Evolutionary conservation across 2,888 invertebrate species (phyloP), one percentile per base, ranked within the genome.

Genomic region (Magallana nippona): DNA sequence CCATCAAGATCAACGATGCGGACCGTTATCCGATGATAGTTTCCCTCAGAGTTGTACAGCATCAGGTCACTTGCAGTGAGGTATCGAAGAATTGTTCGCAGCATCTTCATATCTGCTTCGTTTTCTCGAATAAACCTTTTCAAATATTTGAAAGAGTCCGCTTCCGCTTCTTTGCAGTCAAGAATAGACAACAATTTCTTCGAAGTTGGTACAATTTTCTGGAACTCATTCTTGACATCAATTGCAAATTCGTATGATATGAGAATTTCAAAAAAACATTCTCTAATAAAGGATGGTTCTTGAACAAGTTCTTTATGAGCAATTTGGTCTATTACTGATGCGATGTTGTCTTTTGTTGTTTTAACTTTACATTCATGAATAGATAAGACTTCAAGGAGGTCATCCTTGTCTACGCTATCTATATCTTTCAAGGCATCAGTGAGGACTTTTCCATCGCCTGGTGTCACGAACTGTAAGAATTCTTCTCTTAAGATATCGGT

Each of bases 361-460:
- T 1, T 83, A 44, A 79, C 83, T 79, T 83, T 83, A 55, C 83
- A 83, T 79, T 83, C 83, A 55, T 83, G 83, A 55, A n/a, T 79
- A 13, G 60, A 83, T 11, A 83, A 22, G 8, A 79, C 79, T 62
- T 83, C 83, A 11, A 79, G 44, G 44, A 83, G 62, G 15, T 83
- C 79, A 17, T 83, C 83, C 79, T 44, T 78, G 1, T 83, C 83
- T 10, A 79, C 55, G 15, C 79, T 62, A 27, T 79, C 78, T 19
- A 79, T 63, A 55, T 83, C 71, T 55, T 63, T 56, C 79, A 79
- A 62, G 1, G 83, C 83, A 22, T n/a, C 22, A 63, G 80, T 3
- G 56, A 79, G 11, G 27, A 83, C 13, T 32, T 17, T 79, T 22
- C 79, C 63, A 79, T 83, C 83, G 63, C 83, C 71, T 5, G 55